Conservation (phyloP, 1,140 invertebrate genomes). For the Meloidogyne floridensis region DNA sequence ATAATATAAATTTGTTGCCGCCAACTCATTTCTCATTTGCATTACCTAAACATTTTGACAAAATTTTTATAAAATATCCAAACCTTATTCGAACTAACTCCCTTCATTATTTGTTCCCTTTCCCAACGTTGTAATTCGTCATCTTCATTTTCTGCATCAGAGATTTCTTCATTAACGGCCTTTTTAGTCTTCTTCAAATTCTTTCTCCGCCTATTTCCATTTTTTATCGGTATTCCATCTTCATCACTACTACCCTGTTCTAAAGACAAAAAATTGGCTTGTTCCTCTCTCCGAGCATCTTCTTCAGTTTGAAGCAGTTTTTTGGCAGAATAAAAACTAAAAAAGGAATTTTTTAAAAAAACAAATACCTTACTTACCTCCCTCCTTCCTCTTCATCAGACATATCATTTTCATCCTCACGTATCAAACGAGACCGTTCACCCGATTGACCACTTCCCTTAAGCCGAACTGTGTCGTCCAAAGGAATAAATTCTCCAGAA, state of each 20-base stretch:
- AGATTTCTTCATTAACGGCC: slow-evolving; percentile 19
- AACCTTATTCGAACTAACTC: slow-evolving; percentile 48
- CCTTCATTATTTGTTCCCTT: slow-evolving; percentile 51
- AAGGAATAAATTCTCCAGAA: slow-evolving; percentile 41
- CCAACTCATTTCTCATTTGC: slow-evolving; percentile 46
- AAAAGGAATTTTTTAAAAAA: slow-evolving; percentile 18
- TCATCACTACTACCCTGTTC: slow-evolving; percentile 51
- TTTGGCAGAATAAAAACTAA: slow-evolving; percentile 51
- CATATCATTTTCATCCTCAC: slow-evolving; percentile 56
- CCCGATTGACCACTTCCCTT: slow-evolving; percentile 29
- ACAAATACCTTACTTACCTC: neutral
- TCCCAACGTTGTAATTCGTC: slow-evolving; percentile 50
- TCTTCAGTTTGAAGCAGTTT: slow-evolving; percentile 45
- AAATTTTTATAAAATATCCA: neutral
- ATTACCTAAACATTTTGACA: slow-evolving; percentile 37
- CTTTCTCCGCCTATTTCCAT: neutral
- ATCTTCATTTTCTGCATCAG: slow-evolving; percentile 47
- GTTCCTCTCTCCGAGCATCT: slow-evolving; percentile 46
- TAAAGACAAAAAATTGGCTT: slow-evolving; percentile 40
- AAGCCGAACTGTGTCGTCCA: slow-evolving; percentile 44
- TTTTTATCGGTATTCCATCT: slow-evolving; percentile 20
- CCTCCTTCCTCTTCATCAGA: slow-evolving; percentile 51
- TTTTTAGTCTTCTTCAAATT: neutral
- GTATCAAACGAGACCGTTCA: slow-evolving; percentile 42
- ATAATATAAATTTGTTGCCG: slow-evolving; percentile 35